Conservation (phyloP, 2,113 vertebrate genomes). For the Paramisgurnus dabryanus region DNA sequence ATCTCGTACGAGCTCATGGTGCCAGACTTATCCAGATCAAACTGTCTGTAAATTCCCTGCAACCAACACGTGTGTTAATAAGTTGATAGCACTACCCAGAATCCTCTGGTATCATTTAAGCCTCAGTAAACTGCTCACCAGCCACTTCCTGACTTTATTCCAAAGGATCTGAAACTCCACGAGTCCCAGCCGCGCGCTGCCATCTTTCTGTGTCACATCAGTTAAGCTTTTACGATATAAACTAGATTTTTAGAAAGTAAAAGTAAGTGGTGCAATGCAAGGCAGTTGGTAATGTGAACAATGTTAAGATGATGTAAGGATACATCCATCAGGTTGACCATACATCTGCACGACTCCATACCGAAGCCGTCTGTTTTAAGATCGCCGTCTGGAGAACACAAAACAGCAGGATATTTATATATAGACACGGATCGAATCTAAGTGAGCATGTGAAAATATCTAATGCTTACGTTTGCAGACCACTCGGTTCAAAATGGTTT, state of each 20-base stretch:
- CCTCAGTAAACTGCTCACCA: slow-evolving; percentile 71
- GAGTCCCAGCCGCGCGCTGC: slow-evolving; percentile 83
- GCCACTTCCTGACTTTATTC: slow-evolving; percentile 91
- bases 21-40: slow-evolving; percentile 86
- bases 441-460: background rate
- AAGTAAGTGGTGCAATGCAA: too few relatives aligned
- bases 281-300: background rate
- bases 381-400: slow-evolving; percentile 70
- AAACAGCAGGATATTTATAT: background rate
- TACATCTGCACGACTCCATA: slow-evolving; percentile 80
- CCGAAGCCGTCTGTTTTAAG: slow-evolving; percentile 79
- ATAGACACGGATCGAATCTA: background rate
- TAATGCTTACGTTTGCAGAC: slow-evolving; percentile 74
- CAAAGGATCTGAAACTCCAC: slow-evolving; percentile 89
- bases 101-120: too few relatives aligned
- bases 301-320: slow-evolving; percentile 57
- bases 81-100: background rate
- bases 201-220: slow-evolving; percentile 78
- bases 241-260: too few relatives aligned
- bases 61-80: background rate
- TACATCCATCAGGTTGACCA: slow-evolving; percentile 87
- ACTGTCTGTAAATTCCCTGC: slow-evolving; percentile 85
- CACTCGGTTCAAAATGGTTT: slow-evolving; percentile 79
- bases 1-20: slow-evolving; percentile 91
- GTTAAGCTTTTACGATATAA: slow-evolving; percentile 68